These are phyloP conservation scores for Papilio dardanus DNA, from an alignment of 1,140 invertebrate genomes.

Conservation along the genomic window DNA sequence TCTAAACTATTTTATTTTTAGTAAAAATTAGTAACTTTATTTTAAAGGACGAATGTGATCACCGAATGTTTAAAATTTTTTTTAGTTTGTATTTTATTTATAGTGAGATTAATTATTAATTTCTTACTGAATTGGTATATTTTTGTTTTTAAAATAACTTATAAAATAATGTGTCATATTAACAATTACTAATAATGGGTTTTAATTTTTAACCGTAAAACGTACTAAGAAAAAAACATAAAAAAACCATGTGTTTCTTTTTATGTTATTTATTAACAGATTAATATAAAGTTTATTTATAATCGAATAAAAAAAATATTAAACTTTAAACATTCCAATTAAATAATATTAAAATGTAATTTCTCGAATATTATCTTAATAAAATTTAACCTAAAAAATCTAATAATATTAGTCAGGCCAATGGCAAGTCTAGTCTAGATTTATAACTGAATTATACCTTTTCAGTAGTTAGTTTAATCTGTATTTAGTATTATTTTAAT, in stretches of 20 bases:
- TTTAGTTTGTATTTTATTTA: slow-evolving; percentile 41
- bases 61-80: slow-evolving; percentile 61
- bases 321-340: slow-evolving; percentile 13
- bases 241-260: not conserved
- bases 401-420: slow-evolving; percentile 19
- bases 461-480: slow-evolving; percentile 2
- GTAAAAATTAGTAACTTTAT: slow-evolving; percentile 37
- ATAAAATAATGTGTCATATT: not conserved
- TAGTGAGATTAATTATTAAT: slow-evolving; percentile 45
- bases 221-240: not conserved
- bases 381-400: not conserved
- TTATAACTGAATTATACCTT: not conserved
- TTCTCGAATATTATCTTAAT: not conserved
- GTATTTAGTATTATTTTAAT: slow-evolving; percentile 6
- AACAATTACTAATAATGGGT: not conserved
- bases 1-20: slow-evolving; percentile 36
- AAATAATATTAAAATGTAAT: not conserved
- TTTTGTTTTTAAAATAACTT: not conserved
- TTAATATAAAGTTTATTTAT: not conserved
- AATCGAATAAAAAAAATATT: too few relatives aligned
- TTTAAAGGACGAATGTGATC: slow-evolving; percentile 70
- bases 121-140: slow-evolving; percentile 22
- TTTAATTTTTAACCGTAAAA: not conserved
- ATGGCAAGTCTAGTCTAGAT: slow-evolving; percentile 31
- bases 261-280: not conserved